Evolutionary conservation across 2,888 invertebrate genomes (phyloP), one percentile per base, ranked within the genome.

Genomic region (Alloplasta piceator): DNA sequence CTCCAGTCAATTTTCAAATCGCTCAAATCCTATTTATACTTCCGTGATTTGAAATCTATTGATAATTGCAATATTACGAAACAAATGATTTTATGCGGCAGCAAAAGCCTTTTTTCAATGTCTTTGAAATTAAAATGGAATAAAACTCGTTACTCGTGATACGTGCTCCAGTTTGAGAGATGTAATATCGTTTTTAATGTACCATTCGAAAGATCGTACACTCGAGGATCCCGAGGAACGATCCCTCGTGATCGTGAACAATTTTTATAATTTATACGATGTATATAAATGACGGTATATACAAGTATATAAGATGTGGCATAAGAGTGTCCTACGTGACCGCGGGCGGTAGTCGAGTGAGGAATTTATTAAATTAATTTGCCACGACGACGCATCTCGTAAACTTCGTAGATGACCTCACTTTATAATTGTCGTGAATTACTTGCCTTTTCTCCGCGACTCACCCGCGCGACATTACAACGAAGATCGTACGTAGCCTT

Each of bases 311-410:
- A 50, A 64, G 10, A 52, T 4, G 16, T 41, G 10, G n/a, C 16
- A 55, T 48, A 50, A 60, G 58, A 50, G 38, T 46, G 38, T 74
- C 10, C 60, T 64, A 76, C 81, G 73, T 56, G 80, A 73, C 76
- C 82, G 82, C 77, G 83, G 85, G 84, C 84, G 85, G 83, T 84
- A 87, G 86, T 84, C 84, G 86, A 87, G 89, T 86, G 88, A 89
- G 87, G 90, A 91, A 90, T 90, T 91, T 91, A 92, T 92, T 92
- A 90, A 92, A 92, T 92, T 92, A 92, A 92, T 91, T 90, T 89
- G 91, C 90, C 90, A 87, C 90, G 89, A 87, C 91, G 90, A 90
- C 91, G 91, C 89, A 89, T 91, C 90, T 91, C 89, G 90, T 90
- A 91, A 91, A 90, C 90, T 91, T 87, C 87, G 88, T 87, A 87